Base-by-base conservation (phyloP, 2,113 vertebrate genomes). In the Syngnathoides biaculeatus region DNA sequence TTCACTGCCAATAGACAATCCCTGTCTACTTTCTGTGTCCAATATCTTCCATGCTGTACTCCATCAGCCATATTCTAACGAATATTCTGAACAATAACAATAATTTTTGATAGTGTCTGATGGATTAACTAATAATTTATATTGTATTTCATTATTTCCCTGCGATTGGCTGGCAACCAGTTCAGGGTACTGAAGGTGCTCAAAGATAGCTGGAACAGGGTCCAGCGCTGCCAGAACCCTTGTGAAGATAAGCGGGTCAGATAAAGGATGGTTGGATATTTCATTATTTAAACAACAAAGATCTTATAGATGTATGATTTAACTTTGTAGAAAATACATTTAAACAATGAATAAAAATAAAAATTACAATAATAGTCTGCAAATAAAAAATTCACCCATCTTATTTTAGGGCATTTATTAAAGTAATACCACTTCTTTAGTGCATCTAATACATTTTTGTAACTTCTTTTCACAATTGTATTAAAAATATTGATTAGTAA, bases 1-100 rank as follows among this genome's bases (percentile, higher is more conserved):
- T 70, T 81, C 65, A 48, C 82, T 87, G 83, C 77, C 80, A 84
- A 79, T 83, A 87, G 73, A 79, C 73, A 60, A 77, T 82, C 77
- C 74, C 83, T 86, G 88, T 86, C 77, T 88, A 70, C 71, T 55
- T 15, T 74, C 73, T 69, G 62, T 61, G 67, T 84, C 78, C 24
- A 72, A 67, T 68, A 65, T 77, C 72, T 71, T 69, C 68, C 56
- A 69, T 69, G 47, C 80, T 81, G 65, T 47, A 65, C 72, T 72
- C 65, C 52, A 57, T 57, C 39, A 43, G 73, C 62, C 53, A 72
- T 42, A 9, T 30, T 30, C 43, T 75, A 72, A 84, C 42, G 22
- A 70, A 75, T 74, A 66, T 61, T 69, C 69, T 48, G 6, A 22
- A 11, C 73, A 55, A 2, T 5, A 17, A 11, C 39, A 62, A 42